Percentiles rank a stretch among this genome's conserved stretches.
Evolutionary conservation across 2,888 invertebrate genomes (phyloP).

Genomic region (Hololepta plana): DNA sequence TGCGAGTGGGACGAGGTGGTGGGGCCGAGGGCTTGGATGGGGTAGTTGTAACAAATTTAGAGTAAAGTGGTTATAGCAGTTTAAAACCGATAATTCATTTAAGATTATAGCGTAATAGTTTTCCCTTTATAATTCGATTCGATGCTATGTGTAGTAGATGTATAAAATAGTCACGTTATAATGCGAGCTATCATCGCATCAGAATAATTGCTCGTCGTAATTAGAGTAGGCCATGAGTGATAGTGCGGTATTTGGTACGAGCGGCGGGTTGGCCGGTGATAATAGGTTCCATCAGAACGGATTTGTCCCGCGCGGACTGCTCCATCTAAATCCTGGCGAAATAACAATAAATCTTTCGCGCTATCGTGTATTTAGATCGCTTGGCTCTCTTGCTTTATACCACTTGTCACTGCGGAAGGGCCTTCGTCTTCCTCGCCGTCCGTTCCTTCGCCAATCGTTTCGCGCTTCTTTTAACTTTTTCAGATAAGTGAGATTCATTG

Average conservation of each 20-base stretch:
- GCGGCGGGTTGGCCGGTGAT: constrained; percentile 19
- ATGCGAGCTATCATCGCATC: constrained; percentile 8
- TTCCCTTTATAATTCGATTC: too few relatives aligned
- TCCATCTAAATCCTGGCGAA: constrained; percentile 24
- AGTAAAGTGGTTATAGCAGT: too few relatives aligned
- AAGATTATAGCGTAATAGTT: too few relatives aligned
- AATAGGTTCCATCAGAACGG: constrained; percentile 21
- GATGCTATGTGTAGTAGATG: too few relatives aligned
- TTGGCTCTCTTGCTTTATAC: constrained; percentile 16
- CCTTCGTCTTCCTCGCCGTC: too few relatives aligned
- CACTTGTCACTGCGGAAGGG: constrained; percentile 20
- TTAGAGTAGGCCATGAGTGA: constrained; percentile 10
- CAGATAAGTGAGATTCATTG: constrained; percentile 23
- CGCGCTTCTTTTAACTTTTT: constrained; percentile 23
- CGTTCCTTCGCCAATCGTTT: too few relatives aligned
- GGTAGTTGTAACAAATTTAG: too few relatives aligned
- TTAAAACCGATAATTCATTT: too few relatives aligned
- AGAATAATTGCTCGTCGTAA: constrained; percentile 12
- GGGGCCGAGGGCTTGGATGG: too few relatives aligned
- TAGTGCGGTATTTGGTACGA: constrained; percentile 8
- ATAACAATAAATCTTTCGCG: constrained; percentile 25
- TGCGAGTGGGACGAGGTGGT: too few relatives aligned
- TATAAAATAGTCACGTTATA: too few relatives aligned
- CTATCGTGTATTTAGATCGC: constrained; percentile 22
- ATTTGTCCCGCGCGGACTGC: constrained; percentile 19